phyloP scores from a whole-genome alignment of 2,797 vertebrate species.

The Champsocephalus gunnari region DNA sequence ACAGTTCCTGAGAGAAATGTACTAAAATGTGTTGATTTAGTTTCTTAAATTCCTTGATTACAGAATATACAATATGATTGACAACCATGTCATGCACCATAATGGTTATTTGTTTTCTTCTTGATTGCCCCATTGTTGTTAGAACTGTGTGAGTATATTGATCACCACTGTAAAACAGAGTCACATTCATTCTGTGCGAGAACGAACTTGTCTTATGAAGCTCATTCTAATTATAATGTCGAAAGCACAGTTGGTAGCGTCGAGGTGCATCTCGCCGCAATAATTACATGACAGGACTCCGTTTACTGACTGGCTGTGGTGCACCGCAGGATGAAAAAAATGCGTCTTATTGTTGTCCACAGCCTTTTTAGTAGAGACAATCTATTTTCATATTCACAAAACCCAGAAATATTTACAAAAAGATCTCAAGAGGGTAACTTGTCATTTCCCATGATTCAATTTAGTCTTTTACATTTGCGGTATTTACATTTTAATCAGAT shows the following conservation, averaged over 20 bases:
- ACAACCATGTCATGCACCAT: not conserved
- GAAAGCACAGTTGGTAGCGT: too few species aligned
- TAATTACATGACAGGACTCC: too few species aligned
- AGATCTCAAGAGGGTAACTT: slow-evolving; percentile 60
- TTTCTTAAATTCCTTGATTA: not conserved
- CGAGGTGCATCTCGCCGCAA: too few species aligned
- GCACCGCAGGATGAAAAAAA: too few species aligned
- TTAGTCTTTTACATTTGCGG: slow-evolving; percentile 75
- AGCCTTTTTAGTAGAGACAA: not conserved
- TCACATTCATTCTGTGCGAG: not conserved
- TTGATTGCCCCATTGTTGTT: not conserved
- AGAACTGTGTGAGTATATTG: not conserved
- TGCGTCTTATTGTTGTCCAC: not conserved
- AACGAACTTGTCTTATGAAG: not conserved
- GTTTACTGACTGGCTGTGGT: too few species aligned
- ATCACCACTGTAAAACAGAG: not conserved
- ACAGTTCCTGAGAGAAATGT: not conserved
- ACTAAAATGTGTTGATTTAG: not conserved
- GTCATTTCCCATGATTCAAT: slow-evolving; percentile 70
- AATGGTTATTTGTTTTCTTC: not conserved
- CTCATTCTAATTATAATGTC: not conserved
- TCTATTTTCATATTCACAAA: slow-evolving; percentile 23
- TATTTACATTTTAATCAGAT: slow-evolving; percentile 84
- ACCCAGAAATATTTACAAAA: slow-evolving; percentile 30
- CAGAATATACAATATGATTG: too few species aligned